These are phyloP conservation scores for Thereva nobilitata DNA, from an alignment of 2,888 invertebrate genomes.

Conservation along the genomic window DNA sequence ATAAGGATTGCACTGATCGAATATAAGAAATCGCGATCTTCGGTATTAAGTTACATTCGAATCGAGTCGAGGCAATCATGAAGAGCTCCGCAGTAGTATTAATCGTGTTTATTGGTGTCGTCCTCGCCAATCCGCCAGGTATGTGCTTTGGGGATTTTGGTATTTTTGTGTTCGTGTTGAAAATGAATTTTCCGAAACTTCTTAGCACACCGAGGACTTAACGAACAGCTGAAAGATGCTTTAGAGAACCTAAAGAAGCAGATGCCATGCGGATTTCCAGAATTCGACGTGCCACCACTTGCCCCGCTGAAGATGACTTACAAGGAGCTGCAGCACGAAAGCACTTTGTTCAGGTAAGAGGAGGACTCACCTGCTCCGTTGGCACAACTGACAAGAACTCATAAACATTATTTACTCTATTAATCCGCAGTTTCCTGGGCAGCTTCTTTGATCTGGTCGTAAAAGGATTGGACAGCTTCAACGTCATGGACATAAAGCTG, in stretches of 20 bases:
- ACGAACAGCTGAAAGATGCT: constrained; percentile 45
- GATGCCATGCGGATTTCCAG: constrained; percentile 53
- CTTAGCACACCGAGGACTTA: background rate
- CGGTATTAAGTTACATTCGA: background rate
- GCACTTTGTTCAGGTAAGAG: constrained; percentile 48
- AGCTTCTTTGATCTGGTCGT: constrained; percentile 50
- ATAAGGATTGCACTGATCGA: too few species aligned
- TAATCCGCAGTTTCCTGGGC: too few species aligned
- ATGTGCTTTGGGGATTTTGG: background rate
- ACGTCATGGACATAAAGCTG: constrained; percentile 50
- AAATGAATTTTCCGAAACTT: background rate
- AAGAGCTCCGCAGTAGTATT: too few species aligned
- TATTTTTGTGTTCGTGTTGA: background rate
- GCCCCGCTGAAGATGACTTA: constrained; percentile 53
- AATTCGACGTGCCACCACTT: constrained; percentile 51
- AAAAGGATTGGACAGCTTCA: constrained; percentile 51
- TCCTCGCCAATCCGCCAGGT: background rate
- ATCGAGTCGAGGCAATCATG: too few species aligned
- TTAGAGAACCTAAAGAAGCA: constrained; percentile 47
- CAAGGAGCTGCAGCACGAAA: constrained; percentile 46
- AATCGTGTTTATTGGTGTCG: too few species aligned
- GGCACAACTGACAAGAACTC: too few species aligned
- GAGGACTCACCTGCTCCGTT: constrained; percentile 37
- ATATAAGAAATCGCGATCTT: too few species aligned
- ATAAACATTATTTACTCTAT: too few species aligned